Conservation (phyloP, 2,888 invertebrate species). For the Mesorhabditis spiculigera region DNA sequence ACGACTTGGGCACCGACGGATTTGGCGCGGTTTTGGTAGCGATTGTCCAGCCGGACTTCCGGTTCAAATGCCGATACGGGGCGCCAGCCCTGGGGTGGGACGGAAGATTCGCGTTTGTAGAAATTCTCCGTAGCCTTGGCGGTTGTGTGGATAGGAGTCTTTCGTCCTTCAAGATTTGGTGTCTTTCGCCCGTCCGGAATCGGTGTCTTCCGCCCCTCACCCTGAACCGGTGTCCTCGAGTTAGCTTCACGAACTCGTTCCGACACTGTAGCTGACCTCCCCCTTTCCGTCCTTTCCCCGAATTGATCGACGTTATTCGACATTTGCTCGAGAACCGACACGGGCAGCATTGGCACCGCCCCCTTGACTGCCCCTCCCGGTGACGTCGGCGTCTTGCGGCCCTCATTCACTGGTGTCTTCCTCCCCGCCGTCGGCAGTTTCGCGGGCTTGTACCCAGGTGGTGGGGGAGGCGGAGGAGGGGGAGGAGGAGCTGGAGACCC, state of each 20-base stretch:
- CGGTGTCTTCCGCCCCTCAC: neutral
- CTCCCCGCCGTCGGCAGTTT: neutral
- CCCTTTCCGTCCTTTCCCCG: neutral
- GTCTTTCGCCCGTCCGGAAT: no score
- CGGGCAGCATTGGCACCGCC: slow-evolving; percentile 4
- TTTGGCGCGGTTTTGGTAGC: slow-evolving; percentile 20
- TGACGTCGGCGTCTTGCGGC: neutral
- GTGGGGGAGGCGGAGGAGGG: slow-evolving; percentile 35
- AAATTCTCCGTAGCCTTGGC: neutral
- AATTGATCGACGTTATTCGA: neutral
- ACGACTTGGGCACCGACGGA: slow-evolving; percentile 38
- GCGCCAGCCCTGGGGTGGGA: neutral
- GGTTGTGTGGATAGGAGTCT: no score
- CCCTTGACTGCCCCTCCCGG: slow-evolving; percentile 5
- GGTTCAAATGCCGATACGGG: slow-evolving; percentile 3
- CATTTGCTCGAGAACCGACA: neutral
- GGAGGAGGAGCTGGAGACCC: slow-evolving; percentile 35
- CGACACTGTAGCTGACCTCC: neutral
- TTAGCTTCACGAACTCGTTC: neutral
- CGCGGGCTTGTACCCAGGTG: slow-evolving; percentile 10
- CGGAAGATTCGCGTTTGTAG: neutral
- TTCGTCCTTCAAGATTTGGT: no score
- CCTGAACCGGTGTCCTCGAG: neutral
- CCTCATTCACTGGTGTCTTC: slow-evolving; percentile 1
- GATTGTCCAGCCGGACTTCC: neutral